Evolutionary conservation across 2,888 invertebrate genomes (phyloP), one percentile per base, ranked within the genome.

Genomic region (Lycophotia porphyrea): DNA sequence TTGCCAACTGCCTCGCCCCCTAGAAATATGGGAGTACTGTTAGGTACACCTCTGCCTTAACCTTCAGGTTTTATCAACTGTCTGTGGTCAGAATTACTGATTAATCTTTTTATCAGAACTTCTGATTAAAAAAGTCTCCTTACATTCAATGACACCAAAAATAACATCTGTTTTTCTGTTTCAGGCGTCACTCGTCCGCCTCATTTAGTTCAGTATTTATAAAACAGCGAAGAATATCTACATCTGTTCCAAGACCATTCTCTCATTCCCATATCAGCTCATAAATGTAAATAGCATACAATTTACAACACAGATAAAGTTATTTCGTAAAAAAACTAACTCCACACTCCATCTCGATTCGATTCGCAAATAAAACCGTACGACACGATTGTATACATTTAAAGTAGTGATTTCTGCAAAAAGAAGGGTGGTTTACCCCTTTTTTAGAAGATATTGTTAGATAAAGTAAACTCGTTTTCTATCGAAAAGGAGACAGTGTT

Each of bases 381-480:
- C 84, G 86, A 88, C 88, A 87, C 81, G 64, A 76, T 80, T 84
- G 87, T 83, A 86, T 88, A 87, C 85, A 86, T 87, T 81, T 88
- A 88, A 88, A 88, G 88, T 87, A 89, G 87, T 87, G 88, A 89
- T 90, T 80, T 89, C 85, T 84, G 83, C 84, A 84, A 87, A 87
- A 83, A 81, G 78, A 88, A 89, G 85, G 90, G 90, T 85, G 85
- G 85, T 80, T 87, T 87, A 87, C 85, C 89, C 90, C 87, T 87
- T 89, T 90, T 87, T 78, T 82, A 89, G 83, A 85, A 87, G 84
- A 89, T 90, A 91, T 89, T 90, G 86, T 87, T 85, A 90, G 91
- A 91, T 91, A 91, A 91, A 91, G 90, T 86, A 90, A 91, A 91
- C 91, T 89, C 90, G 86, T 88, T 91, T 89, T 89, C 90, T 91